Evolutionary conservation across 2,113 vertebrate species (phyloP), one percentile per base, ranked within the genome.

Genomic region (Lepus europaeus): DNA sequence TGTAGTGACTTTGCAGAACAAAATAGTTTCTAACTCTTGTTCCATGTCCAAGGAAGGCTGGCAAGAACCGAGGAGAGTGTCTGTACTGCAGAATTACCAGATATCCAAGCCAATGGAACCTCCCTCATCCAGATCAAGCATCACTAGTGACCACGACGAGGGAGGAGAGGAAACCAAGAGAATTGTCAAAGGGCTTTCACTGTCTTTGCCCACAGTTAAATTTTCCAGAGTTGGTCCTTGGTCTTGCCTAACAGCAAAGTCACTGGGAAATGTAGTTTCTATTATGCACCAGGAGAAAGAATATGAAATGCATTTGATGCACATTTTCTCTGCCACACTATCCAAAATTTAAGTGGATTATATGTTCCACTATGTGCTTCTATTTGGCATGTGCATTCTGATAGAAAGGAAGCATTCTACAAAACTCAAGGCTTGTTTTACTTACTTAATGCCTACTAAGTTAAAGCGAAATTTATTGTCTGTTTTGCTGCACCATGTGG

Each of bases 401-500:
- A 66, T 68, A 86, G 88, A 79, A 80, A 56, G 45, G 31, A 86
- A 79, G 45, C 12, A 29, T 74, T 45, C 90, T 66, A 33, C 27
- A 80, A 66, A 79, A 64, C 17, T 66, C n/a, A 80, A 66, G 39
- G 81, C 29, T 90, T 72, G 16, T 79, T 85, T 94, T 85, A 56
- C 66, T 90, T 94, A 10, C 45, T 79, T 76, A 69, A 29, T 59
- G 25, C 78, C 86, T 76, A 23, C 56, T 72, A 73, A 73, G 12
- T 45, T 94, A 22, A n/a, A 79, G 53, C 66, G 53, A 72, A 72
- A 86, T 86, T 39, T 90, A 73, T 73, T 94, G 49, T 72, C 66
- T 85, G 45, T 94, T 85, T 90, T 80, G 66, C 8, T 59, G 49
- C 90, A 33, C 76, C 74, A 79, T 9, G 39, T 85, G 25, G 39